Conservation (phyloP, 2,113 vertebrate genomes). For the Thamnophis sirtalis region DNA sequence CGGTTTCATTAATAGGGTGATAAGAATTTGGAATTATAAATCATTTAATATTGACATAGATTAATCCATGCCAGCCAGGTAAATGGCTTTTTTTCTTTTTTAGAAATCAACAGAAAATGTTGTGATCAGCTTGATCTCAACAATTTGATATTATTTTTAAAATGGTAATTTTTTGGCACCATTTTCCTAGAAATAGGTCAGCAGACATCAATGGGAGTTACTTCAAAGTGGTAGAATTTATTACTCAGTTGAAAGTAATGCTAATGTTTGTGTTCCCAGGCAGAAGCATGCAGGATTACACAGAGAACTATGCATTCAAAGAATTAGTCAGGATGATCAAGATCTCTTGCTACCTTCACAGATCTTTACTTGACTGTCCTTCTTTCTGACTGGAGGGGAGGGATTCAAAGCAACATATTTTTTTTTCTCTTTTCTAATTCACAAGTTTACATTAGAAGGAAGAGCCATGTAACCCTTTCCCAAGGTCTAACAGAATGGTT, state of each 20-base stretch:
- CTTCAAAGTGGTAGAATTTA: background rate
- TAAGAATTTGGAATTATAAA: background rate
- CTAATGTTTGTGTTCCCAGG: background rate
- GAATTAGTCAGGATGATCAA: background rate
- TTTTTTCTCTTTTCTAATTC: background rate
- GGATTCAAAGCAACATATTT: background rate
- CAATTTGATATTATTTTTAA: background rate
- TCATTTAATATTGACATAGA: background rate
- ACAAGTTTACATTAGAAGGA: background rate
- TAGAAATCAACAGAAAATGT: background rate
- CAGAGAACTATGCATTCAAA: background rate
- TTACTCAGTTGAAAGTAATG: background rate
- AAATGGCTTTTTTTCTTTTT: background rate
- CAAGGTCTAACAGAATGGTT: background rate
- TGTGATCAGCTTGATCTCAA: background rate
- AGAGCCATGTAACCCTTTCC: background rate
- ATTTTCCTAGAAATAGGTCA: background rate
- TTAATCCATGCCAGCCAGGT: background rate
- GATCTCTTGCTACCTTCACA: background rate
- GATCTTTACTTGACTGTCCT: background rate
- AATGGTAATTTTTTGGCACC: background rate
- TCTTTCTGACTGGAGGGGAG: background rate
- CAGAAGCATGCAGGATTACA: background rate
- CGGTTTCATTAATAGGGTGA: background rate
- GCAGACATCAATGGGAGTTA: background rate